Conservation (phyloP, 1,140 invertebrate species). For the Yoshiicerus persimilis region DNA sequence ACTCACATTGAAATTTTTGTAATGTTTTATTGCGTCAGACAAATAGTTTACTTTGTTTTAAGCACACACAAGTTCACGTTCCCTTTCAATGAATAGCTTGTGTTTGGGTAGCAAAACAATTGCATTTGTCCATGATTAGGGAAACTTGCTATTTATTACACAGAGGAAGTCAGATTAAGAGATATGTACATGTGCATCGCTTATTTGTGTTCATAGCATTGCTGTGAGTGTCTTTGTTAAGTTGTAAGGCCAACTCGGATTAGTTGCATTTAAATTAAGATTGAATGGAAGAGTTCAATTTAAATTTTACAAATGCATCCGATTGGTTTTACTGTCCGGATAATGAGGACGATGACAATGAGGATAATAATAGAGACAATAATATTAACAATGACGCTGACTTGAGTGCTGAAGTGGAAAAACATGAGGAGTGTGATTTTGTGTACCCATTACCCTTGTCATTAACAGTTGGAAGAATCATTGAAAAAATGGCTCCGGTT, state of each 20-base stretch:
- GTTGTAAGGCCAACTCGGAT: background rate
- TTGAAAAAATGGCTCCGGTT: conserved; percentile 44
- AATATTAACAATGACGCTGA: background rate
- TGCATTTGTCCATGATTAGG: background rate
- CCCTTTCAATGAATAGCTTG: no score
- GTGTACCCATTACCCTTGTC: background rate
- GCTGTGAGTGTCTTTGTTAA: background rate
- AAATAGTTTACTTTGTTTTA: background rate
- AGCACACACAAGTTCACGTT: no score
- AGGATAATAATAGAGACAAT: background rate
- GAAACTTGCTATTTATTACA: background rate
- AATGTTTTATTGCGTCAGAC: background rate
- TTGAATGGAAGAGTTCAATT: conserved; percentile 23
- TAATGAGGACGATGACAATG: background rate
- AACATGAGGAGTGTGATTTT: conserved; percentile 11
- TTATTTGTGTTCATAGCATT: background rate
- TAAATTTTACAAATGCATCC: conserved; percentile 29
- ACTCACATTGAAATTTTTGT: background rate
- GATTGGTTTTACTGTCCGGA: conserved; percentile 28
- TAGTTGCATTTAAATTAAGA: background rate
- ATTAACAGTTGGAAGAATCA: conserved; percentile 32
- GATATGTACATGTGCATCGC: no score
- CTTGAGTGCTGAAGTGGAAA: background rate
- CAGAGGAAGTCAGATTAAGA: background rate
- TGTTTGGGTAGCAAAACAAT: no score